phyloP scores from a whole-genome alignment of 2,797 vertebrate genomes.

The Leptoclinus maculatus region DNA sequence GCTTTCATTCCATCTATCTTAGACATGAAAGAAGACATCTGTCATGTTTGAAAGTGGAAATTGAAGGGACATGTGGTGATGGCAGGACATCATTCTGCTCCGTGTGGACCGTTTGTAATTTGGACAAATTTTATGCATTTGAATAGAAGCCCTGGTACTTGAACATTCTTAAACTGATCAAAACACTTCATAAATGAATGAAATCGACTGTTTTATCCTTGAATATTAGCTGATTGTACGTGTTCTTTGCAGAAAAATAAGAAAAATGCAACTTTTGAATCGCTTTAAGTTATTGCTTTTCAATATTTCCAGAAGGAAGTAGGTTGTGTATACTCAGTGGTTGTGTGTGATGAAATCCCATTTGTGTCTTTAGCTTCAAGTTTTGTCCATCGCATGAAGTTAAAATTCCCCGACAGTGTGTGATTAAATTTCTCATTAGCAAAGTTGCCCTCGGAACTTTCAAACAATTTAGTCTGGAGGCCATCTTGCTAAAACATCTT shows the following conservation, averaged over 20 bases:
- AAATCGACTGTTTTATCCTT: constrained; percentile 9
- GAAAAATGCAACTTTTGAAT: not conserved
- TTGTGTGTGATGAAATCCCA: not conserved
- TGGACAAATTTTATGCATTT: constrained; percentile 4
- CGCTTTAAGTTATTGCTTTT: constrained; percentile 9
- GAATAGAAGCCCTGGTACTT: not conserved
- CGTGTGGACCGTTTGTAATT: not conserved
- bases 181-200: not conserved
- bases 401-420: constrained; percentile 12
- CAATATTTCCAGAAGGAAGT: not conserved
- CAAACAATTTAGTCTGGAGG: constrained; percentile 54
- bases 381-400: constrained; percentile 4
- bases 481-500: constrained; percentile 64
- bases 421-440: constrained; percentile 62
- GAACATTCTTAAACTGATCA: not conserved
- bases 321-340: not conserved
- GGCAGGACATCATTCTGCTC: constrained; percentile 1
- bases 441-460: constrained; percentile 58
- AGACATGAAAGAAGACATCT: not conserved
- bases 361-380: constrained; percentile 16
- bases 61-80: not conserved
- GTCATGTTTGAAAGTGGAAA: not conserved
- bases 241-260: not conserved
- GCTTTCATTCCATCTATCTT: constrained; percentile 1
- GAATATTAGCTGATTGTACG: not conserved